Evolutionary conservation across 1,140 invertebrate species (phyloP).

Genomic region (Aphaenogaster floridana): DNA sequence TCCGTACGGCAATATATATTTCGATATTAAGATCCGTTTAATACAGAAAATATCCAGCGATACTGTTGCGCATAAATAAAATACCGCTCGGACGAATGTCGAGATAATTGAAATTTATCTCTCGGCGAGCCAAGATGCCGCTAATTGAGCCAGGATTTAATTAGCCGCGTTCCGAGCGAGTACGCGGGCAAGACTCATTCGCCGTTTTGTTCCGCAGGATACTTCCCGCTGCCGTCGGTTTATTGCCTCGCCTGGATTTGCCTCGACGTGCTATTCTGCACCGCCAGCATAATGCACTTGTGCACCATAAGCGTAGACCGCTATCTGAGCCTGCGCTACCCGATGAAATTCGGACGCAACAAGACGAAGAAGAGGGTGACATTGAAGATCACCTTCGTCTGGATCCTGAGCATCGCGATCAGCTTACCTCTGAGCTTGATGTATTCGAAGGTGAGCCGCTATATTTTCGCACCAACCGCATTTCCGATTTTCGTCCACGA

Average conservation of each 20-base stretch:
- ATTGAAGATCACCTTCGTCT: constrained; percentile 96
- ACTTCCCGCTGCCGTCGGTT: constrained; percentile 93
- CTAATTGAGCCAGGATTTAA: constrained; percentile 49
- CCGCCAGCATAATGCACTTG: constrained; percentile 98
- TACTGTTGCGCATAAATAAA: background rate
- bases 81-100: constrained; percentile 31
- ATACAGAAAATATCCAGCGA: background rate
- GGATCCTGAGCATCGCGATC: constrained; percentile 96
- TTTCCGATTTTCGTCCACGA: background rate
- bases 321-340: constrained; percentile 94
- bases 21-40: background rate
- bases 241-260: constrained; percentile 96
- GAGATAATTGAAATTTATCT: constrained; percentile 50
- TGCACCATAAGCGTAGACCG: constrained; percentile 98
- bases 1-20: background rate
- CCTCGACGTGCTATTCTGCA: constrained; percentile 97
- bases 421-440: constrained; percentile 95
- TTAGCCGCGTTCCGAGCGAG: constrained; percentile 35
- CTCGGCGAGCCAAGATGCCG: constrained; percentile 13
- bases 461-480: background rate
- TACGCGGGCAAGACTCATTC: background rate
- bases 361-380: constrained; percentile 95
- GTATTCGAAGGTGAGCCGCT: constrained; percentile 92
- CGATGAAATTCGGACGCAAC: constrained; percentile 96
- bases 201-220: constrained; percentile 89